phyloP scores from a whole-genome alignment of 2,888 invertebrate genomes.

The Athrips mouffetella region DNA sequence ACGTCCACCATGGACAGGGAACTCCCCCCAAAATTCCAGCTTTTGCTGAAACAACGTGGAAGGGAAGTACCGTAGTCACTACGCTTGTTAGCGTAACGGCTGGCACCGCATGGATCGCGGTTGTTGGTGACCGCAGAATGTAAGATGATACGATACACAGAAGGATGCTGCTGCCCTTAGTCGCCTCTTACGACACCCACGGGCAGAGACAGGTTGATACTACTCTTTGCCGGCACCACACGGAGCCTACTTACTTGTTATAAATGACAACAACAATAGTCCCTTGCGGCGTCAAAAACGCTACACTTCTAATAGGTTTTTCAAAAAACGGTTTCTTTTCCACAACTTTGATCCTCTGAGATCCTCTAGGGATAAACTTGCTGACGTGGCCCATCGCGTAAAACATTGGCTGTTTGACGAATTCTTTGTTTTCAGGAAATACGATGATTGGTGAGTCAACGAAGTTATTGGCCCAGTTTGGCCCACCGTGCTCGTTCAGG shows the following conservation, averaged over 20 bases:
- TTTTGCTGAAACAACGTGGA: too few relatives aligned
- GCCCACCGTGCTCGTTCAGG: conserved; percentile 86
- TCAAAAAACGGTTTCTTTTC: conserved; percentile 24
- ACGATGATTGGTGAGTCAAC: conserved; percentile 87
- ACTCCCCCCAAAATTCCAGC: too few relatives aligned
- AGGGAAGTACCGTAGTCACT: too few relatives aligned
- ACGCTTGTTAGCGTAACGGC: too few relatives aligned
- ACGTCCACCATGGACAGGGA: too few relatives aligned
- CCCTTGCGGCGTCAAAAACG: conserved; percentile 48
- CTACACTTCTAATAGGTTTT: conserved; percentile 33
- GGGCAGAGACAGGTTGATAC: too few relatives aligned
- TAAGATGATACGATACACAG: too few relatives aligned
- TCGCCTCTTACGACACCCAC: too few relatives aligned
- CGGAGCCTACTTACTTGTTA: conserved; percentile 61
- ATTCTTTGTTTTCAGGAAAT: conserved; percentile 76
- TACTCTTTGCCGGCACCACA: too few relatives aligned
- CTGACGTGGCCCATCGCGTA: conserved; percentile 91
- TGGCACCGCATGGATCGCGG: too few relatives aligned
- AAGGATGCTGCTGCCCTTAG: too few relatives aligned
- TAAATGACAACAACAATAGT: conserved; percentile 54
- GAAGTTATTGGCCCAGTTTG: conserved; percentile 86
- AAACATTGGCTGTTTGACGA: conserved; percentile 94
- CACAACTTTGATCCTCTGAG: conserved; percentile 47
- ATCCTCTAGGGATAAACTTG: conserved; percentile 82
- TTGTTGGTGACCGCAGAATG: too few relatives aligned